phyloP scores from a whole-genome alignment of 2,888 invertebrate species.

The Biston stratarius region DNA sequence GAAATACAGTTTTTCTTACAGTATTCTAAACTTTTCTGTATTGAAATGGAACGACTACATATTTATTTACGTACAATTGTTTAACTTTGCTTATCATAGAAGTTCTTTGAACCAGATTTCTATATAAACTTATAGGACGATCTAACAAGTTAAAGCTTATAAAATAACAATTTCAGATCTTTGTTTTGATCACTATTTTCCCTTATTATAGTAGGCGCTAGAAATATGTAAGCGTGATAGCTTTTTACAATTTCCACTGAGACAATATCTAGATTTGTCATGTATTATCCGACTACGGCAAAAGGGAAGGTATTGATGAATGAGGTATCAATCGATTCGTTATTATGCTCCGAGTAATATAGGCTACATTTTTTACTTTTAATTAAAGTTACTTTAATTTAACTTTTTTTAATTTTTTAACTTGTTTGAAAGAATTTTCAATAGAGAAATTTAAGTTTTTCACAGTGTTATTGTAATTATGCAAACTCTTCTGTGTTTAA shows the following conservation, averaged over 20 bases:
- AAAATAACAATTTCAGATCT: conserved; percentile 24
- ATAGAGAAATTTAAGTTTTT: too few relatives aligned
- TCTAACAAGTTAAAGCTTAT: conserved; percentile 23
- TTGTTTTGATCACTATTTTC: conserved; percentile 9
- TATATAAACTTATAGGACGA: conserved; percentile 27
- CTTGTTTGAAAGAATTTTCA: too few relatives aligned
- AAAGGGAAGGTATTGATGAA: too few relatives aligned
- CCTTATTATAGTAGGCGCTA: not conserved
- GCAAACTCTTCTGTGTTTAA: too few relatives aligned
- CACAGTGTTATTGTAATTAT: too few relatives aligned
- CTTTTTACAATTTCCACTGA: not conserved
- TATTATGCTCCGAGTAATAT: too few relatives aligned
- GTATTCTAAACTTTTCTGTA: not conserved
- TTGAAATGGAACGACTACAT: not conserved
- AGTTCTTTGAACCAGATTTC: conserved; percentile 23
- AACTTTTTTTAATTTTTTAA: too few relatives aligned
- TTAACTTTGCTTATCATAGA: not conserved
- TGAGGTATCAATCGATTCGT: too few relatives aligned
- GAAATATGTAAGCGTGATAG: not conserved
- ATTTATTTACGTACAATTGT: not conserved
- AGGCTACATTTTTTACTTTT: not conserved
- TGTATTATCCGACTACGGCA: not conserved
- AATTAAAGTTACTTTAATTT: not conserved
- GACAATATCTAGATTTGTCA: not conserved
- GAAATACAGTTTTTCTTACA: not conserved